Evolutionary conservation across 2,113 vertebrate species (phyloP), one percentile per base, ranked within the genome.

Genomic region (Ranitomeya variabilis): DNA sequence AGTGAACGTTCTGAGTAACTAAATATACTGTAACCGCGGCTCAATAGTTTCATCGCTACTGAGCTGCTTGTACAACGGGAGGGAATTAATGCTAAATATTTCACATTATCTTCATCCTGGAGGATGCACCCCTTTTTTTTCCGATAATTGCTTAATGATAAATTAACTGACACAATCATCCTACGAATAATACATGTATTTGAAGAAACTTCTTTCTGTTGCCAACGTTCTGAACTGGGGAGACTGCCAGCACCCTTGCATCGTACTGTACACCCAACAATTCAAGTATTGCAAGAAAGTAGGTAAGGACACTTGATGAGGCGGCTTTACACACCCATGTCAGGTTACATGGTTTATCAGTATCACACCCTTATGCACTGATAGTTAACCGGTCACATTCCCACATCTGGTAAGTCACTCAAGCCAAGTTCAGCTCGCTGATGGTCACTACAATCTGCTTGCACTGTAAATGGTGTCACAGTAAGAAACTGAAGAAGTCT

Each of bases 241-340:
- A 83, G 81, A 84, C 19, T 45, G 23, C 81, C 21, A 78, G 78
- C 45, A 26, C 81, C 81, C 21, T 79, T 7, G 83, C 6, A 69
- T 37, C 18, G 54, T 14, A 85, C 51, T 85, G 62, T 89, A 89
- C 81, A 89, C 87, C 87, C 87, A 89, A 78, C 87, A 79, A 76
- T 89, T 96, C 95, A 96, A 96, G 95, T 96, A 96, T 95, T 96
- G 94, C 94, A 95, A 94, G 95, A 94, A 95, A 93, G 94, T 96
- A 96, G 94, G 94, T 96, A 96, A 96, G 95, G 95, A 93, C 95
- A 96, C 95, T 94, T 95, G 69, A 79, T 79, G 73, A 84, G 82
- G 74, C 81, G 57, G 82, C 87, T n/a, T 62, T 79, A 85, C 82
- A 85, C 82, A 85, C 87, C 87, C 73, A 79, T 16, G 60, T 59